A percentile compares a stretch with the other conserved stretches of the same genome.
phyloP scores from a whole-genome alignment of 2,797 vertebrate species.

The Characodon lateralis region DNA sequence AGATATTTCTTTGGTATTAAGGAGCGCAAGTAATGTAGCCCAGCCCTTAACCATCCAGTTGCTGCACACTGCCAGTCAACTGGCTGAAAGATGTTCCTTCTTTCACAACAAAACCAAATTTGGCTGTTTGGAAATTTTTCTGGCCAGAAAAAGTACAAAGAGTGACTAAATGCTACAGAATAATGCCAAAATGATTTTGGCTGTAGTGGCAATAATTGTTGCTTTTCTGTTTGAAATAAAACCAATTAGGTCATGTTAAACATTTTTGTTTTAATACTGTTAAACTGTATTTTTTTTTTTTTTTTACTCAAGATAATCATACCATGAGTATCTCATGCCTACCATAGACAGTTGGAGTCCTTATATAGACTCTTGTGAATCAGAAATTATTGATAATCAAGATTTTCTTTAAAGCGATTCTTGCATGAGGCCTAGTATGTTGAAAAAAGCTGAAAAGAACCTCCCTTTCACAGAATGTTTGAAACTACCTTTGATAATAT shows the following conservation, averaged over 20 bases:
- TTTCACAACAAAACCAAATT: neutral
- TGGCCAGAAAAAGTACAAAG: too few relatives aligned
- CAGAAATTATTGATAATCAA: neutral
- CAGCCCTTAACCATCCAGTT: neutral
- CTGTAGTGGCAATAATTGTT: too few relatives aligned
- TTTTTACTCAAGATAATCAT: too few relatives aligned
- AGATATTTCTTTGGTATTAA: too few relatives aligned
- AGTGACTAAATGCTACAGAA: too few relatives aligned
- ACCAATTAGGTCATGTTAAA: neutral
- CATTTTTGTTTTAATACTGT: neutral
- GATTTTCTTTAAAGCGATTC: neutral
- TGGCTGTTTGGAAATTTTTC: neutral
- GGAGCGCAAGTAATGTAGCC: too few relatives aligned
- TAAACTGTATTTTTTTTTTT: too few relatives aligned
- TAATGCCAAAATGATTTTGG: too few relatives aligned
- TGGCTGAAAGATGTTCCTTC: neutral
- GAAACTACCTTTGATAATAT: neutral
- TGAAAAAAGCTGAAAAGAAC: neutral
- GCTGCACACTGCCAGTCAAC: neutral
- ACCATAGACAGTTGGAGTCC: neutral
- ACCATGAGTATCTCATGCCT: too few relatives aligned
- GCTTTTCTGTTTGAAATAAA: neutral
- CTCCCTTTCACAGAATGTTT: neutral
- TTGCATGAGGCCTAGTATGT: constrained; percentile 1
- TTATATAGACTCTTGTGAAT: neutral